Evolutionary conservation across 1,140 invertebrate genomes (phyloP), one percentile per base, ranked within the genome.

Genomic region (Brachionus angularis): DNA sequence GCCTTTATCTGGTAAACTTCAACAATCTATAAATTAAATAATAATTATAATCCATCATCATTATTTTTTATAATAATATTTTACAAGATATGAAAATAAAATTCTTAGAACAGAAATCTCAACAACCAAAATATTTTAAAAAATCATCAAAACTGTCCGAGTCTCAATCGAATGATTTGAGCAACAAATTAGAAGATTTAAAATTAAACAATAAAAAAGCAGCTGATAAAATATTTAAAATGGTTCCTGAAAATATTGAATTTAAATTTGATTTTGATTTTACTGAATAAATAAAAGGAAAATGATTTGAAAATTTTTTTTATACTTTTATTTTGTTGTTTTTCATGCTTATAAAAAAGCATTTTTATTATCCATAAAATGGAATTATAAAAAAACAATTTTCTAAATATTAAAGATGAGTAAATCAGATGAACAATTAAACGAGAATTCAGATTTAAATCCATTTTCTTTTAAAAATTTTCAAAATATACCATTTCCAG

Each of bases 221-320:
- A 23, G 18, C 3, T 12, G 53, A 39, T 39, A 58, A 58, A 39
- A 39, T 23, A 39, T 58, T 23, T 23, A 36, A 58, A 58, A 58
- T 58, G 53, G 34, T 39, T 8, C 3, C 53, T 23, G 39, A 58
- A 39, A 58, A 36, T 39, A 39, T 34, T 36, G 33, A 58, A 25
- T 58, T 58, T 39, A 58, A 58, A 39, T 58, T 58, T 39, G 39
- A 58, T 58, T 58, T 58, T 58, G n/a, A 39, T 39, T 16, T 58
- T n/a, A n/a, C n/a, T 58, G 53, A 58, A 58, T 58, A 58, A 58
- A 58, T n/a, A n/a, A n/a, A n/a, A n/a, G n/a, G n/a, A 58, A 39
- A n/a, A n/a, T 36, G 33, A n/a, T 18, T 8, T n/a, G 5, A 12
- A 18, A 42, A 27, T 7, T 39, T 39, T 39, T 39, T 23, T 39